These are phyloP conservation scores for Rallus crepitans DNA, from an alignment of 2,797 vertebrate species.

Conservation along the genomic window DNA sequence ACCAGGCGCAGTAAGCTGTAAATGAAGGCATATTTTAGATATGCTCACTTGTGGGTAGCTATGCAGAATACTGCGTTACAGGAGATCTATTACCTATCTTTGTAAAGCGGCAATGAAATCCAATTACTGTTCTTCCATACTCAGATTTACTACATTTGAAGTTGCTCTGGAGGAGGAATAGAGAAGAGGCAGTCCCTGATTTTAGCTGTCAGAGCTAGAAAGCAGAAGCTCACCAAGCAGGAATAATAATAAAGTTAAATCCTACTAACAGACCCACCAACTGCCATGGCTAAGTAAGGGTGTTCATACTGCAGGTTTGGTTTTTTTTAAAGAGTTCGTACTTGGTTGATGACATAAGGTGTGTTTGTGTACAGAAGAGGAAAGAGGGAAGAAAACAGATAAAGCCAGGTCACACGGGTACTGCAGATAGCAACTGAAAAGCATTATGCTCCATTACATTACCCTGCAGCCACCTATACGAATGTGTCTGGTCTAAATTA, in stretches of 20 bases:
- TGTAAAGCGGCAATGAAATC: background rate
- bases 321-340: background rate
- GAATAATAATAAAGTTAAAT: background rate
- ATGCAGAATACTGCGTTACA: background rate
- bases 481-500: background rate
- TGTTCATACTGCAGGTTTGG: background rate
- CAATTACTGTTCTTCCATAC: background rate
- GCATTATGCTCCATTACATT: background rate
- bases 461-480: background rate
- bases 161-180: background rate
- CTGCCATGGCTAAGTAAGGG: background rate
- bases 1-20: background rate
- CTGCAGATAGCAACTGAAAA: background rate
- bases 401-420: background rate
- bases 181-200: background rate
- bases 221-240: background rate
- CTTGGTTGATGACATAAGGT: background rate
- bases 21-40: background rate
- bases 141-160: background rate
- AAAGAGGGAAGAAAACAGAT: background rate
- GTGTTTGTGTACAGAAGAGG: background rate
- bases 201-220: background rate
- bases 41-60: background rate
- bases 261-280: background rate
- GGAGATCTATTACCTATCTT: background rate